Conservation (phyloP, 2,888 invertebrate genomes). For the Furcula furcula region DNA sequence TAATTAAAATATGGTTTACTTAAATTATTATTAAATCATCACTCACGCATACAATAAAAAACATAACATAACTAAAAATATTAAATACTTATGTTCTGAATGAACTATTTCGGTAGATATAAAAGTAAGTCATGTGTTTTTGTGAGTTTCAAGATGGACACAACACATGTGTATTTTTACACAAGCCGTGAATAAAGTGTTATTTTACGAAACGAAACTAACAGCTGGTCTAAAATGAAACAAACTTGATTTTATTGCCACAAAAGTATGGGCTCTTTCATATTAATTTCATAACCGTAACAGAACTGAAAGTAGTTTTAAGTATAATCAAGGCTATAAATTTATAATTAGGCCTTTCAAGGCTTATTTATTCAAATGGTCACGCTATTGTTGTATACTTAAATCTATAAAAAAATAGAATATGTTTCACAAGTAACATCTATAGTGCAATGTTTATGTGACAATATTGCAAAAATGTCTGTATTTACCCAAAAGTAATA, state of each 20-base stretch:
- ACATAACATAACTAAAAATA: no score
- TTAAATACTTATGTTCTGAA: no score
- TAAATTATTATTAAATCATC: no score
- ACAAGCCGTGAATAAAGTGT: constrained; percentile 52
- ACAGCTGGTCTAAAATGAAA: constrained; percentile 48
- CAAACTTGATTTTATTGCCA: constrained; percentile 31
- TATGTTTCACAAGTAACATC: no score
- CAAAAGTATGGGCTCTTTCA: constrained; percentile 20
- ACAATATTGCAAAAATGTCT: no score
- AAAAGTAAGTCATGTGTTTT: no score
- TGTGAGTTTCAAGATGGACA: constrained; percentile 34
- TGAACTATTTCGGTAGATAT: no score
- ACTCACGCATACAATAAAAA: no score
- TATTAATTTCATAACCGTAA: constrained; percentile 23
- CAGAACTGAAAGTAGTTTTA: constrained; percentile 26
- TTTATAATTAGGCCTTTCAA: constrained; percentile 11
- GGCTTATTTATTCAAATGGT: constrained; percentile 8
- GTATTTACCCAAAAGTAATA: no score
- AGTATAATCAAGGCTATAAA: constrained; percentile 21
- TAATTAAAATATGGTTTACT: no score
- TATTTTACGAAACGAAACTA: constrained; percentile 42
- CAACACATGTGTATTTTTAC: constrained; percentile 59
- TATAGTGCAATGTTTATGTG: no score
- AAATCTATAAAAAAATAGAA: neutral
- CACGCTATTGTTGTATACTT: neutral